Percentiles rank a stretch among this genome's conserved stretches.
These are phyloP conservation scores for Apomyelois bistriatella DNA, from an alignment of 2,888 invertebrate species.

Conservation along the genomic window DNA sequence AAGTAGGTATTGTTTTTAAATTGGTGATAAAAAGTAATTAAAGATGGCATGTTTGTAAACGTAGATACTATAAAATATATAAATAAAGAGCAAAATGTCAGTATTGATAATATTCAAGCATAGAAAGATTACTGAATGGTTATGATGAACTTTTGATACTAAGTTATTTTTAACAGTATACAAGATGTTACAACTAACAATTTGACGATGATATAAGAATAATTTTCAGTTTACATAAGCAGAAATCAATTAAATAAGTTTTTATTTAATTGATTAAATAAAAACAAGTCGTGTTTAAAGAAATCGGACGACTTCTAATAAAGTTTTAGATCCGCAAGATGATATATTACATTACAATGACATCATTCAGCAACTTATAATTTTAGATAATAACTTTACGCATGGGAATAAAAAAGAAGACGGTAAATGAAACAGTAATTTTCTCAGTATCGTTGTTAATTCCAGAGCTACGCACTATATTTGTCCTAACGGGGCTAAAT, in stretches of 20 bases:
- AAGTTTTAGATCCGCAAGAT: conserved; percentile 15
- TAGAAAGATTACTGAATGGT: background rate
- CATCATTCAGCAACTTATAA: conserved; percentile 30
- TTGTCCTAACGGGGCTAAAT: conserved; percentile 68
- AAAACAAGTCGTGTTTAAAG: conserved; percentile 12
- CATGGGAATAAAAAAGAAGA: conserved; percentile 56
- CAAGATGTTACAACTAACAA: too few species aligned
- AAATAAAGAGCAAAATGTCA: background rate
- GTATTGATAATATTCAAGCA: background rate
- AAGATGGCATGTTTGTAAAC: background rate
- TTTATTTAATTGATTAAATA: background rate
- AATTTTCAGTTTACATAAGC: background rate
- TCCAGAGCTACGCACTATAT: conserved; percentile 57
- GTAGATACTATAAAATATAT: background rate
- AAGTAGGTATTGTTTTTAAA: conserved; percentile 1
- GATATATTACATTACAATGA: conserved; percentile 24
- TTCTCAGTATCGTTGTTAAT: conserved; percentile 62
- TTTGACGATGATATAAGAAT: too few species aligned
- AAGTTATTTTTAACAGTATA: too few species aligned
- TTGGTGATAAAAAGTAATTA: background rate
- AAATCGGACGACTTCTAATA: conserved; percentile 24
- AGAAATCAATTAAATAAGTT: too few species aligned
- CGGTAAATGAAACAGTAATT: conserved; percentile 52
- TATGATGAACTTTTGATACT: conserved; percentile 2
- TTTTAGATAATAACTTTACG: conserved; percentile 30